phyloP scores from a whole-genome alignment of 92 coral and sea anemone species.

The Actinernus sp. region DNA sequence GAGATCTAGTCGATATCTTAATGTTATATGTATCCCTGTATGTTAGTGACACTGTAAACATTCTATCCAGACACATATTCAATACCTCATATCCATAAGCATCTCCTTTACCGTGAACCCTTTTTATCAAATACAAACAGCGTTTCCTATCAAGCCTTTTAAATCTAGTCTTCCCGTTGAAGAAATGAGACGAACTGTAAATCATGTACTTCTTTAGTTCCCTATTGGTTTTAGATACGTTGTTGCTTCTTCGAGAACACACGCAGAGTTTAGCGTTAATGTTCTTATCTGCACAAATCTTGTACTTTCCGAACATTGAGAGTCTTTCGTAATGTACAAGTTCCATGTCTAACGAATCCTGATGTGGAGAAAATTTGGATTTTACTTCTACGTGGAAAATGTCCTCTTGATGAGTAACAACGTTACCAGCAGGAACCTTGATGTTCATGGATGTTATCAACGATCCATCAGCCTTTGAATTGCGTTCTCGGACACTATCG shows the following conservation, averaged over 20 bases:
- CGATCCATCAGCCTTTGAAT: constrained; percentile 30
- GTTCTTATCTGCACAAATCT: constrained; percentile 58
- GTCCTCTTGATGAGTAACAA: constrained; percentile 66
- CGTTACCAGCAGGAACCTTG: constrained; percentile 72
- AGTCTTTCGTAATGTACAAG: constrained; percentile 62
- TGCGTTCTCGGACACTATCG: constrained; percentile 67
- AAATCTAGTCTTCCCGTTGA: constrained; percentile 1
- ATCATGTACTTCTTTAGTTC: neutral
- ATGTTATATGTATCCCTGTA: constrained; percentile 14
- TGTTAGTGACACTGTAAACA: constrained; percentile 26
- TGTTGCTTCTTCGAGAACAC: constrained; percentile 46
- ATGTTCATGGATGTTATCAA: constrained; percentile 66
- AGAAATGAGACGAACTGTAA: neutral
- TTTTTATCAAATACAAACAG: constrained; percentile 32
- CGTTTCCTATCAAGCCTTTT: neutral
- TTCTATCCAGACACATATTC: constrained; percentile 37
- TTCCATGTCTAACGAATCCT: constrained; percentile 45
- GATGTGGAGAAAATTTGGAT: constrained; percentile 26
- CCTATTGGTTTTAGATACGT: neutral
- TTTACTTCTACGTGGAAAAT: constrained; percentile 69
- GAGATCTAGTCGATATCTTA: constrained; percentile 31
- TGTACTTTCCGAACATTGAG: constrained; percentile 70
- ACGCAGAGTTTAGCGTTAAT: constrained; percentile 64
- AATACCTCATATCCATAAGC: constrained; percentile 49
- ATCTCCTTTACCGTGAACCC: constrained; percentile 18